phyloP scores from a whole-genome alignment of 2,888 invertebrate species.

The Podabrus alpinus region DNA sequence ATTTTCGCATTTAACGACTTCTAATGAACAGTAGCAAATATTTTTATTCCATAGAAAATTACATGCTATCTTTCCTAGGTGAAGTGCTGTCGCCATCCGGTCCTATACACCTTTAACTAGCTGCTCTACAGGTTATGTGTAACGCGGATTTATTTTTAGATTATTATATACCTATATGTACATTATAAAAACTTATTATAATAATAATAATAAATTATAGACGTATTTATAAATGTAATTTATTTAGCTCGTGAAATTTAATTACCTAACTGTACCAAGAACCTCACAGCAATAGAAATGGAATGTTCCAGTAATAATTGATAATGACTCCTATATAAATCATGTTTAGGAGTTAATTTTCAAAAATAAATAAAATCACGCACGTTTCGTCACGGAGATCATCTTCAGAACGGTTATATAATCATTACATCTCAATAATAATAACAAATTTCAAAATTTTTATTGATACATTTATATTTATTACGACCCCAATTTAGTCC shows the following conservation, averaged over 20 bases:
- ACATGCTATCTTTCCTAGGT: constrained; percentile 29
- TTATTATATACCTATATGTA: constrained; percentile 1
- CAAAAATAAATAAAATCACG: background rate
- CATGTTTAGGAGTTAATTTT: background rate
- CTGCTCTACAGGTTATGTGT: constrained; percentile 25
- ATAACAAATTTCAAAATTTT: background rate
- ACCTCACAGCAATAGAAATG: background rate
- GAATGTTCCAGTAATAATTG: background rate
- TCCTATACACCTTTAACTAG: constrained; percentile 16
- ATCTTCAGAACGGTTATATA: background rate
- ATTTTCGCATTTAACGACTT: constrained; percentile 29
- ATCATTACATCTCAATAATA: background rate
- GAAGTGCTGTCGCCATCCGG: constrained; percentile 34
- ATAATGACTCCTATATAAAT: background rate
- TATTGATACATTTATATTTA: no score
- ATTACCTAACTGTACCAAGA: constrained; percentile 28
- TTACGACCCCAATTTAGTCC: background rate
- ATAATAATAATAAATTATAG: constrained; percentile 4
- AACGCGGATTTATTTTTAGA: constrained; percentile 32
- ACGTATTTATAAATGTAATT: constrained; percentile 19
- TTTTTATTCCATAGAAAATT: constrained; percentile 33
- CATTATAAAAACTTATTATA: constrained; percentile 24
- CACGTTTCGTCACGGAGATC: background rate
- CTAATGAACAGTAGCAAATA: constrained; percentile 30
- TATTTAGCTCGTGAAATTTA: constrained; percentile 30